phyloP scores from a whole-genome alignment of 2,797 vertebrate genomes.

The Diplodus sargus region DNA sequence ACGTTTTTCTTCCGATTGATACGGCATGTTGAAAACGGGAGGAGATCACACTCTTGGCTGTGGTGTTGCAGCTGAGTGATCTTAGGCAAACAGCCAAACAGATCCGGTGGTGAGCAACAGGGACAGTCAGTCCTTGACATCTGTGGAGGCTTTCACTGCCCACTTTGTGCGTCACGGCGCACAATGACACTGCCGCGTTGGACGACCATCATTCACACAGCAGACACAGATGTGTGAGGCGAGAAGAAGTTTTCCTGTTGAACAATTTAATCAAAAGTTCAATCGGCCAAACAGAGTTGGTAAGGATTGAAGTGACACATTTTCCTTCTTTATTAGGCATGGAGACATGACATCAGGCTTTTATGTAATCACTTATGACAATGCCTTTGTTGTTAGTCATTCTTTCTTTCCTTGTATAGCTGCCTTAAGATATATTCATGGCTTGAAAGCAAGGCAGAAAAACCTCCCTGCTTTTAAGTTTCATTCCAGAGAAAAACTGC shows the following conservation, averaged over 20 bases:
- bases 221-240: constrained; percentile 12
- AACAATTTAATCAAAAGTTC: background rate
- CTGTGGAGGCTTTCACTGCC: constrained; percentile 38
- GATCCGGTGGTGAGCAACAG: constrained; percentile 38
- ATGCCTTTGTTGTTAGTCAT: background rate
- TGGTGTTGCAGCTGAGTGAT: constrained; percentile 10
- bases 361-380: background rate
- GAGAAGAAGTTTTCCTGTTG: background rate
- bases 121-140: constrained; percentile 43
- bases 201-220: constrained; percentile 21
- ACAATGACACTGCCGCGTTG: constrained; percentile 11
- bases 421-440: constrained; percentile 4
- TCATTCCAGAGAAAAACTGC: background rate
- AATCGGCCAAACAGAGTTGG: background rate
- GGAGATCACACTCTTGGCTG: background rate
- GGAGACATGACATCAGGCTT: background rate
- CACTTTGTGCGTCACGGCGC: constrained; percentile 47
- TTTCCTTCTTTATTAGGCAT: background rate
- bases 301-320: background rate
- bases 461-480: background rate
- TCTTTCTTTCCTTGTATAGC: background rate
- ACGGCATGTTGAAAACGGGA: background rate
- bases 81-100: constrained; percentile 16
- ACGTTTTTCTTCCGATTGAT: background rate
- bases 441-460: background rate